Evolutionary conservation across 2,888 invertebrate species (phyloP).

Genomic region (Rhagophthalmus giganteus): DNA sequence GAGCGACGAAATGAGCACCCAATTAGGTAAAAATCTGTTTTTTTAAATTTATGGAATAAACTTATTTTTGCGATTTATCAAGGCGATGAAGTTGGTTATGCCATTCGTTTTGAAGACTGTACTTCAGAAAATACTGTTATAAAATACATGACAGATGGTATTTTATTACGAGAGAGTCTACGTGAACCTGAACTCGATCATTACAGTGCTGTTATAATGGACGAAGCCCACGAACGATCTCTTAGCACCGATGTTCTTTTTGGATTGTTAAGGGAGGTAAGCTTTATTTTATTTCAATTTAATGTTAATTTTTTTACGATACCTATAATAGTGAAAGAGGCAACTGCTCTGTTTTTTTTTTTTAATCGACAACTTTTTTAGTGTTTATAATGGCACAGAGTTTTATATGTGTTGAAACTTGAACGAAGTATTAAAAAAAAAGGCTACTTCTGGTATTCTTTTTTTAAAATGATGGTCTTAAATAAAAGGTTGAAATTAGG

Average conservation of each 20-base stretch:
- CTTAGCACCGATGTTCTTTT: conserved; percentile 98
- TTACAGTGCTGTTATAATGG: conserved; percentile 98
- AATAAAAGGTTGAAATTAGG: neutral
- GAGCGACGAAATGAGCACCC: conserved; percentile 94
- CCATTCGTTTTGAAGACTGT: conserved; percentile 99
- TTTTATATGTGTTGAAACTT: too few relatives aligned
- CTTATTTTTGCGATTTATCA: too few relatives aligned
- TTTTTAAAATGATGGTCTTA: too few relatives aligned
- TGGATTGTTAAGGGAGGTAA: conserved; percentile 88
- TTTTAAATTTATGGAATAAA: too few relatives aligned
- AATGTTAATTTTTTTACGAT: neutral
- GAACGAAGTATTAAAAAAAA: too few relatives aligned
- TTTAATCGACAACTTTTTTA: too few relatives aligned
- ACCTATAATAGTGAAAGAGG: neutral
- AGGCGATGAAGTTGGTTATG: conserved; percentile 95
- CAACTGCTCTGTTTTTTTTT: neutral
- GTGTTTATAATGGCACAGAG: too few relatives aligned
- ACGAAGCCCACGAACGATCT: conserved; percentile 98
- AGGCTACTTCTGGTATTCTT: too few relatives aligned
- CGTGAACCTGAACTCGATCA: conserved; percentile 95
- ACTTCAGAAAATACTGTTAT: conserved; percentile 92
- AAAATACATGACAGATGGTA: conserved; percentile 99
- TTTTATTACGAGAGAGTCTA: conserved; percentile 91
- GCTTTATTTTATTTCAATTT: conserved; percentile 36
- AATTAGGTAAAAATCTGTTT: conserved; percentile 77